These are phyloP conservation scores for Linepithema humile DNA, from an alignment of 1,140 invertebrate genomes.

Conservation along the genomic window DNA sequence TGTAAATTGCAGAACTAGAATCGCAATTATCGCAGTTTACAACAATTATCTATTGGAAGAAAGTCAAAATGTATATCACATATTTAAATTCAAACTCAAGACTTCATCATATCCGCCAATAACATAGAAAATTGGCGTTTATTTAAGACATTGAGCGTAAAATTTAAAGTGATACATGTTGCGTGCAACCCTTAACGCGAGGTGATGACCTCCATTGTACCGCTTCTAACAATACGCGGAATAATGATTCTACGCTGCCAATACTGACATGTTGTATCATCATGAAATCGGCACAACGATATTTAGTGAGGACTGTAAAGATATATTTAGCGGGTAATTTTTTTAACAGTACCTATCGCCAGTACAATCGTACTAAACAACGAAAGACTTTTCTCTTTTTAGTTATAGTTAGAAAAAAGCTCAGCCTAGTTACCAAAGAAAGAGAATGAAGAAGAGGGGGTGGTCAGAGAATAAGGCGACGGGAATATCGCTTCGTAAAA, in stretches of 20 bases:
- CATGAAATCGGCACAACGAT: background rate
- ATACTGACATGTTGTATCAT: background rate
- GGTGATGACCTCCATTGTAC: conserved; percentile 33
- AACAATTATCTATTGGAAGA: too few relatives aligned
- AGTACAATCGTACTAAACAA: too few relatives aligned
- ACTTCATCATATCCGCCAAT: too few relatives aligned
- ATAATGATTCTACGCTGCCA: conserved; percentile 6
- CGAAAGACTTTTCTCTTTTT: background rate
- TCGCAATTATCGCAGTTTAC: too few relatives aligned
- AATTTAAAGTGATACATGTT: background rate
- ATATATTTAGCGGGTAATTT: background rate
- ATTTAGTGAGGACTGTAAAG: conserved; percentile 3
- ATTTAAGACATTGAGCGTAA: too few relatives aligned
- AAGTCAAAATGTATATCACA: too few relatives aligned
- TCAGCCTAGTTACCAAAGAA: too few relatives aligned
- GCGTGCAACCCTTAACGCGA: conserved; percentile 3
- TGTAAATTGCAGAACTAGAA: too few relatives aligned
- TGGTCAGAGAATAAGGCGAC: conserved; percentile 51
- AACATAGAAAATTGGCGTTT: too few relatives aligned
- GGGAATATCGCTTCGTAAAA: conserved; percentile 64
- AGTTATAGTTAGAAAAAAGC: background rate
- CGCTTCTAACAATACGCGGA: conserved; percentile 3
- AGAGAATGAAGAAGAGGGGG: conserved; percentile 47
- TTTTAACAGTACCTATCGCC: background rate
- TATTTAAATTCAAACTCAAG: too few relatives aligned